Evolutionary conservation across 2,888 invertebrate genomes (phyloP).

Genomic region (Euplexia lucipara): DNA sequence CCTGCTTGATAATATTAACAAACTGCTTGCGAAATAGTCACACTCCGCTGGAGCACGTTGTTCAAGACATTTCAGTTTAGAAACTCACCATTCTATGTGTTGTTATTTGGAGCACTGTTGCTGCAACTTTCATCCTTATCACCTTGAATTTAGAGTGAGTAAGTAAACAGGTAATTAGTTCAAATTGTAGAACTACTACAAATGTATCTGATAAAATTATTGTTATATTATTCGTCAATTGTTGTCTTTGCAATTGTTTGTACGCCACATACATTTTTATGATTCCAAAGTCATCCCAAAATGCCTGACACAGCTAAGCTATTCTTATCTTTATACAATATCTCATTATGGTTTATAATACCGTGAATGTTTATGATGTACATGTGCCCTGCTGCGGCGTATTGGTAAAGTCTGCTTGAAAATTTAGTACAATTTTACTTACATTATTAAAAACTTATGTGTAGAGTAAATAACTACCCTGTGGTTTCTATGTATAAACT

Average conservation of each 20-base stretch:
- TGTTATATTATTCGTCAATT: slow-evolving; percentile 44
- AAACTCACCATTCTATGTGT: slow-evolving; percentile 58
- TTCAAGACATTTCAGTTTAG: slow-evolving; percentile 69
- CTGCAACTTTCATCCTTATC: slow-evolving; percentile 54
- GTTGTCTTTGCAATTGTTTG: slow-evolving; percentile 21
- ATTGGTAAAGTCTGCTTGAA: slow-evolving; percentile 2
- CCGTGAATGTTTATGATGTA: slow-evolving; percentile 26
- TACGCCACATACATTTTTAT: slow-evolving; percentile 18
- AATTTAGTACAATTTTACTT: neutral
- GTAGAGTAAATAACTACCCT: too few species aligned
- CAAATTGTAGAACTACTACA: slow-evolving; percentile 22
- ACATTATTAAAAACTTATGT: too few species aligned
- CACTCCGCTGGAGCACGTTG: slow-evolving; percentile 73
- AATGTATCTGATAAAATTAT: slow-evolving; percentile 35
- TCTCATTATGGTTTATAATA: slow-evolving; percentile 12
- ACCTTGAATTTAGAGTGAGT: slow-evolving; percentile 29
- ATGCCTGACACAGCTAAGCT: neutral
- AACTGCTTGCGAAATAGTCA: slow-evolving; percentile 76
- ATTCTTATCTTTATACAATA: slow-evolving; percentile 22
- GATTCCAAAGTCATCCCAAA: slow-evolving; percentile 27
- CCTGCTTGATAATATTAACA: slow-evolving; percentile 65
- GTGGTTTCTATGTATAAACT: neutral
- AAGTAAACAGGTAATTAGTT: slow-evolving; percentile 16
- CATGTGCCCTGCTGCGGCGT: too few species aligned
- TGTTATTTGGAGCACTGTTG: slow-evolving; percentile 48